phyloP scores from a whole-genome alignment of 2,113 vertebrate genomes.

The Camelus bactrianus region DNA sequence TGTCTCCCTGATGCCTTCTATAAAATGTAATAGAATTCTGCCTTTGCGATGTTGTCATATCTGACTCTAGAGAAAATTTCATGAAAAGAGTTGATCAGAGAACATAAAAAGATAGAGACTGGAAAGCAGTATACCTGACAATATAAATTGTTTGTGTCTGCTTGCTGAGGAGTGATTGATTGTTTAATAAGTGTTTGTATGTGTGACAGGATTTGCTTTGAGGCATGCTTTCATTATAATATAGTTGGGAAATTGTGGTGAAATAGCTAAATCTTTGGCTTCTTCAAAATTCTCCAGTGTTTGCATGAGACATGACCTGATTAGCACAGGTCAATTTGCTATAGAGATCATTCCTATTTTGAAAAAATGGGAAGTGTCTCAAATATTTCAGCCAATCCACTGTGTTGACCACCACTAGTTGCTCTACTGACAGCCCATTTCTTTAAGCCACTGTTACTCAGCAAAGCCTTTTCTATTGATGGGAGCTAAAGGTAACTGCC shows the following conservation, averaged over 20 bases:
- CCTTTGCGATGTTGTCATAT: constrained; percentile 14
- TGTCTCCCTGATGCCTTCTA: background rate
- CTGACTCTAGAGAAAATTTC: constrained; percentile 25
- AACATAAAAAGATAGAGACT: background rate
- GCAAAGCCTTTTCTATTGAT: background rate
- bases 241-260: background rate
- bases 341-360: background rate
- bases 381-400: background rate
- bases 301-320: background rate
- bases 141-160: background rate
- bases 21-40: background rate
- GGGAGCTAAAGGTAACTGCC: background rate
- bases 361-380: background rate
- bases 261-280: background rate
- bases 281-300: background rate
- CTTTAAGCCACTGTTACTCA: background rate
- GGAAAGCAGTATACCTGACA: background rate
- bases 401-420: background rate
- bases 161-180: background rate
- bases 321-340: background rate
- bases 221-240: background rate
- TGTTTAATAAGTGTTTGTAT: background rate
- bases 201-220: background rate
- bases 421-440: background rate
- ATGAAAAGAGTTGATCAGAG: background rate